Base-by-base conservation (phyloP, 2,113 vertebrate species). In the Coptodon bakossiorum region DNA sequence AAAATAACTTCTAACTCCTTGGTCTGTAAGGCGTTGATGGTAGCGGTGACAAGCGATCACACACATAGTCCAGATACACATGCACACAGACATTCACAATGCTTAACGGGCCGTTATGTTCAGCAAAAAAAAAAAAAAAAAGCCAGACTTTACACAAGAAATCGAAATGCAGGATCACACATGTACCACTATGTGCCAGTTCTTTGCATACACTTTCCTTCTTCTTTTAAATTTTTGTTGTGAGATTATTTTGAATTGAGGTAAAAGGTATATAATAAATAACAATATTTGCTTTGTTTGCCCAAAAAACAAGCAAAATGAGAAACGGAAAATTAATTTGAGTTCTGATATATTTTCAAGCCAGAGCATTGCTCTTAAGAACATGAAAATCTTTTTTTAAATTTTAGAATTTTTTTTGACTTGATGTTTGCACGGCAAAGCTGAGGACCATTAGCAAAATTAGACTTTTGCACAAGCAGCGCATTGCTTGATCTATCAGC, bases 1-100 rank as follows among this genome's bases (percentile, higher is more conserved):
- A 89, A 89, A 93, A 54, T 61, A 92, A 86, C 76, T 57, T 80
- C 38, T 59, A 76, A 79, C 87, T 88, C 66, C 80, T 80, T 1
- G 61, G 84, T 83, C 27, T 34, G 66, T 86, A 54, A 86, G 88
- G 91, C 84, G 80, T 54, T 89, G 34, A 90, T 83, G 7, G 5
- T 36, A 63, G 73, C 24, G 63, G 43, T 87, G 84, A 86, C 86
- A 91, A 84, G 88, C 53, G 29, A 29, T 85, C 29, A 81, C 50
- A 91, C 79, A 83, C 57, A 78, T 31, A 34, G 17, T 81, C 24
- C 38, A 63, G 29, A 82, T 36, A 66, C 81, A 81, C 22, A 13
- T 22, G n/a, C 29, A 22, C 48, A 4, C 38, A 24, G 73, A n/a
- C 27, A 34, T 29, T 85, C 52, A 8, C 48, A 84, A 82, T 22